Percentiles rank a stretch among this genome's conserved stretches.
phyloP scores from a whole-genome alignment of 30 jellyfish, hydroid and myxozoan genomes.

The Aurelia sp. region DNA sequence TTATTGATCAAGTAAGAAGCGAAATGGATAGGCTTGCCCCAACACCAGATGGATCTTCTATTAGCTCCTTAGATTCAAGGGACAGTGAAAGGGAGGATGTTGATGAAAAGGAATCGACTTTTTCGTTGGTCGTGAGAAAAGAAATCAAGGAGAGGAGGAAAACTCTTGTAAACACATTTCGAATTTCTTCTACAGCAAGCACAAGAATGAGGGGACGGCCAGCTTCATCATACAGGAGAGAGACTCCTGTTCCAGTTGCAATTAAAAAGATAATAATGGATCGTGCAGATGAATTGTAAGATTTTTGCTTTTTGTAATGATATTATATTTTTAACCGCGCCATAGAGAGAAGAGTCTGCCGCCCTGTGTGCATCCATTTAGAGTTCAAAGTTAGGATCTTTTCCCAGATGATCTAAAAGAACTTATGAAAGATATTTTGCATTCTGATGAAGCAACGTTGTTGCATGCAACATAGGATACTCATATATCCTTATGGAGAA shows the following conservation, averaged over 20 bases:
- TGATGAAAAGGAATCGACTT: slow-evolving; percentile 8
- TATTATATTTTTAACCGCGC: too few relatives aligned
- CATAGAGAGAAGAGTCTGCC: too few relatives aligned
- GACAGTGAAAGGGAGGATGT: neutral
- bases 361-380: too few relatives aligned
- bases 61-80: slow-evolving; percentile 9
- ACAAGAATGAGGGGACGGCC: slow-evolving; percentile 32
- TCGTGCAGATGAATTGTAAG: slow-evolving; percentile 66
- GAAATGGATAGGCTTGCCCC: too few relatives aligned
- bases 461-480: too few relatives aligned
- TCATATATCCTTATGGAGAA: too few relatives aligned
- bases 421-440: too few relatives aligned
- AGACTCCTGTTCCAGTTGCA: slow-evolving; percentile 31
- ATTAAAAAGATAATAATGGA: slow-evolving; percentile 33
- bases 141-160: slow-evolving; percentile 14
- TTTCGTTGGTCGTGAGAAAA: neutral
- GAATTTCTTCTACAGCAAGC: slow-evolving; percentile 5
- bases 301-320: too few relatives aligned
- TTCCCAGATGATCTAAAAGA: too few relatives aligned
- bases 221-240: slow-evolving; percentile 29
- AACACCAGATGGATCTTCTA: neutral
- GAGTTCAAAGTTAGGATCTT: too few relatives aligned
- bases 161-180: slow-evolving; percentile 31
- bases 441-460: too few relatives aligned
- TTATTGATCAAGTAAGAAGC: slow-evolving; percentile 1